Base-by-base conservation (phyloP, 2,797 vertebrate genomes). In the Epinephelus malabaricus region DNA sequence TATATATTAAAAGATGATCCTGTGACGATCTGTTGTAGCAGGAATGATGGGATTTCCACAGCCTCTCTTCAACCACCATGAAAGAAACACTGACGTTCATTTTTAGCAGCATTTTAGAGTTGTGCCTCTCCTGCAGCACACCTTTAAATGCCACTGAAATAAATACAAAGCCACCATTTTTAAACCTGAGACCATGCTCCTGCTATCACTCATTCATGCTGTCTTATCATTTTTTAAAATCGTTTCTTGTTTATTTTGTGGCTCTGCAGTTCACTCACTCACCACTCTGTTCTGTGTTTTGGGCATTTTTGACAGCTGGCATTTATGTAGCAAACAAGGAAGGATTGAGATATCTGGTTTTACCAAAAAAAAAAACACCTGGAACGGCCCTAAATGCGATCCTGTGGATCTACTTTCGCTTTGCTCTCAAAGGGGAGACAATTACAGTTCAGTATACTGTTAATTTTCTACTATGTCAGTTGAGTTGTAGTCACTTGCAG, bases 271-370 rank as follows among this genome's bases (percentile, higher is more conserved):
- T 51, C 63, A 65, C 25, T 66, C 49, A 15, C 30, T 38, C 47
- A 14, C 49, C 43, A 46, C 21, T 63, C 60, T 63, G 43, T 18
- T 46, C 21, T 46, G 21, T 40, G 19, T 40, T 51, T 50, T 17
- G 54, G 4, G 34, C 50, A 43, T 15, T 66, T 43, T 18, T 50
- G 55, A 34, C 68, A 70, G 55, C 55, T 68, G 50, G 40, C n/a
- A 67, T 54, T 40, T 25, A 21, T 51, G 30, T 9, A 53, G 49
- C 30, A n/a, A 67, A 19, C 49, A 46, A 46, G 43, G 25, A 70
- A 49, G 45, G 14, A 23, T 14, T 61, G 56, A 34, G 46, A 30
- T 40, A 18, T 50, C 5, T 50, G 69, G 30, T 15, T 18, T 71
- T 34, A 19, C 5, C 9, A 5, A 43, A 21, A 21, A 21, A 21